phyloP scores from a whole-genome alignment of 2,888 invertebrate species.

The Cosmia trapezina region DNA sequence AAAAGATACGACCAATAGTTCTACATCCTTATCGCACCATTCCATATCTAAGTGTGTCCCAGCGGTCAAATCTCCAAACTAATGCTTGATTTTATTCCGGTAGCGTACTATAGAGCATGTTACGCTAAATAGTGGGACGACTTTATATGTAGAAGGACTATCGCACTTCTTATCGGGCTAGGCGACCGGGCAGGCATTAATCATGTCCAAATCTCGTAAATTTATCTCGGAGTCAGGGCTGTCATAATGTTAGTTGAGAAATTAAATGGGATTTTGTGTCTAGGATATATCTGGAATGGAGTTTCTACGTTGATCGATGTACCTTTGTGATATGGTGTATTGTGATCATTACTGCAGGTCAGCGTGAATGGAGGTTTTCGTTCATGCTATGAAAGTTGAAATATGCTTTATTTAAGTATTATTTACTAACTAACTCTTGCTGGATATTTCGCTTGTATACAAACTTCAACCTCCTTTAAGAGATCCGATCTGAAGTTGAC shows the following conservation, averaged over 20 bases:
- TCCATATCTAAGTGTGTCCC: slow-evolving; percentile 46
- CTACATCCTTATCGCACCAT: slow-evolving; percentile 33
- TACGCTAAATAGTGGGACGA: slow-evolving; percentile 38
- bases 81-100: slow-evolving; percentile 57
- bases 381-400: no score
- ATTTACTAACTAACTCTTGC: neutral
- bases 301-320: slow-evolving; percentile 1
- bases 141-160: slow-evolving; percentile 47
- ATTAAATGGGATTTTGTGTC: slow-evolving; percentile 55
- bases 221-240: slow-evolving; percentile 69
- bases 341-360: neutral
- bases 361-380: neutral
- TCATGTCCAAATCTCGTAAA: slow-evolving; percentile 75
- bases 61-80: slow-evolving; percentile 47
- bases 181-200: slow-evolving; percentile 68
- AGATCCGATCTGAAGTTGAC: neutral
- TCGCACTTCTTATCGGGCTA: slow-evolving; percentile 59
- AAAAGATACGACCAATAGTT: slow-evolving; percentile 44
- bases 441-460: neutral
- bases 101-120: slow-evolving; percentile 42
- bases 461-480: neutral
- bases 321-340: neutral
- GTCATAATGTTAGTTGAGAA: slow-evolving; percentile 53
- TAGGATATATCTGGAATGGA: slow-evolving; percentile 21
- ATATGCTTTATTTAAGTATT: no score